Evolutionary conservation across 1,140 invertebrate genomes (phyloP).

Genomic region (Zaprionus lachaisei): DNA sequence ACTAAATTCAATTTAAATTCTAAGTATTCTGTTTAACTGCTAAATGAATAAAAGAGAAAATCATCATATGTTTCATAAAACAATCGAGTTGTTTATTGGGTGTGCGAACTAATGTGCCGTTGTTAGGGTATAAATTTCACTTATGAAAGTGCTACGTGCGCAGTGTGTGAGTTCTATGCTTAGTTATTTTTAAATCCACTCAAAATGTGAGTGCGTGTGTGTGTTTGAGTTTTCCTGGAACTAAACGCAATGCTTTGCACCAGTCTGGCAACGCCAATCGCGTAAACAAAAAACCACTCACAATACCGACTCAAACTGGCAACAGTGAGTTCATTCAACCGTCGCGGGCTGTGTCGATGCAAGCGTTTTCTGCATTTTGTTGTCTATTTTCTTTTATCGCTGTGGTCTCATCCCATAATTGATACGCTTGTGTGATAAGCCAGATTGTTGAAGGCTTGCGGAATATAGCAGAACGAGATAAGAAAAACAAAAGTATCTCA

Average conservation of each 20-base stretch:
- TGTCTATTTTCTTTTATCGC: neutral
- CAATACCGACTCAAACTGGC: slow-evolving; percentile 8
- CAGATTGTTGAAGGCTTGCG: neutral
- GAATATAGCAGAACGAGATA: slow-evolving; percentile 4
- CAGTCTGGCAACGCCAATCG: slow-evolving; percentile 30
- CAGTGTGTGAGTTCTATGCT: slow-evolving; percentile 27
- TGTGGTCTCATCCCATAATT: neutral
- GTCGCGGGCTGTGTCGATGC: slow-evolving; percentile 9
- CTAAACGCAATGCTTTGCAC: slow-evolving; percentile 16
- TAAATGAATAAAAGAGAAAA: slow-evolving; percentile 51
- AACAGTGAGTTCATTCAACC: slow-evolving; percentile 48
- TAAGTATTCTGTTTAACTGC: slow-evolving; percentile 60
- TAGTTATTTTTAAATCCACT: slow-evolving; percentile 59
- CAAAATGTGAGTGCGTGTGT: slow-evolving; percentile 12
- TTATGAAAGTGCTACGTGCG: slow-evolving; percentile 5
- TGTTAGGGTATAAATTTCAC: slow-evolving; percentile 34
- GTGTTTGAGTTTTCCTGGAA: slow-evolving; percentile 16
- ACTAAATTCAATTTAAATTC: slow-evolving; percentile 44
- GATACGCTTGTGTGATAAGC: slow-evolving; percentile 11
- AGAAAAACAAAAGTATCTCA: slow-evolving; percentile 20
- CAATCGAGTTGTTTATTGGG: neutral
- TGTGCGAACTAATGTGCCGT: slow-evolving; percentile 13
- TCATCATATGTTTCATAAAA: slow-evolving; percentile 54
- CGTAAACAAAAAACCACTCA: slow-evolving; percentile 8
- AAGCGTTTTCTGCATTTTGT: neutral